phyloP scores from a whole-genome alignment of 2,888 invertebrate species.

The Epinotia nisella region DNA sequence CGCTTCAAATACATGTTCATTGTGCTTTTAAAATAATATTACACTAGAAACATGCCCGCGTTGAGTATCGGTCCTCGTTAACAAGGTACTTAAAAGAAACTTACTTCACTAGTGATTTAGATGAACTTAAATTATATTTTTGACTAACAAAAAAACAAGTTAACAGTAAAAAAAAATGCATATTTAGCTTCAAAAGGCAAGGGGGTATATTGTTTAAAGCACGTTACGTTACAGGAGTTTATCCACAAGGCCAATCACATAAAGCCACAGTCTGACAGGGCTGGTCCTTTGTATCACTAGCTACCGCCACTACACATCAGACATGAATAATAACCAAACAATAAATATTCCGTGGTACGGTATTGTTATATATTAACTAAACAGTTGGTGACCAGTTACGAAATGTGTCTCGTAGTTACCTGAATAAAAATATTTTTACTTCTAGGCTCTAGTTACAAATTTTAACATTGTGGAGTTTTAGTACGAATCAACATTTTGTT shows the following conservation, averaged over 20 bases:
- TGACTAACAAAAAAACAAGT: background rate
- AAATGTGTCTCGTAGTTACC: background rate
- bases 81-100: constrained; percentile 21
- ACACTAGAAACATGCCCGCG: constrained; percentile 3
- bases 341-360: background rate
- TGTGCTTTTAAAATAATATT: constrained; percentile 37
- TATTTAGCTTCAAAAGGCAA: background rate
- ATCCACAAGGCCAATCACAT: constrained; percentile 5
- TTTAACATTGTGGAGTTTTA: too few relatives aligned
- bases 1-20: background rate
- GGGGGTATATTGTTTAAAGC: background rate
- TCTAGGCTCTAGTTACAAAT: too few relatives aligned
- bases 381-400: background rate
- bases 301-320: background rate
- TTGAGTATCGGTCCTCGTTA: constrained; percentile 5
- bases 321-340: background rate
- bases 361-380: background rate
- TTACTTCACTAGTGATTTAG: background rate
- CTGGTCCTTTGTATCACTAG: background rate
- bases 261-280: constrained; percentile 4
- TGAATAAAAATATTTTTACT: background rate
- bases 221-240: background rate
- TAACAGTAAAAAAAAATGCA: background rate
- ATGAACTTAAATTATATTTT: background rate
- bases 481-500: too few relatives aligned